phyloP scores from a whole-genome alignment of 1,140 invertebrate genomes.

The Listronotus oregonensis region DNA sequence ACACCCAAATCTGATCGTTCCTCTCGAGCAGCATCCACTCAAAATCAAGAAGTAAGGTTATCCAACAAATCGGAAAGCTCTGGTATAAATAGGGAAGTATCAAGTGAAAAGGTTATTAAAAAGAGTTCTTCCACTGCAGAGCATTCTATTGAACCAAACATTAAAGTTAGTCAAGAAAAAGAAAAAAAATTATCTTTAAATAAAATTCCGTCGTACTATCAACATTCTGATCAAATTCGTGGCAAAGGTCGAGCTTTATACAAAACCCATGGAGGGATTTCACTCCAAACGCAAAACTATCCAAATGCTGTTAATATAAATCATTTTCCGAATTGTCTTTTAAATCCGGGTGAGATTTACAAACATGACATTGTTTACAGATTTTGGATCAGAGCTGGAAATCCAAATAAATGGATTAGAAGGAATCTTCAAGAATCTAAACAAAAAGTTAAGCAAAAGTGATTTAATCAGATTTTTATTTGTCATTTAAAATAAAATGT shows the following conservation, averaged over 20 bases:
- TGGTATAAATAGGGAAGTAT: no score
- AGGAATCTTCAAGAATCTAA: constrained; percentile 28
- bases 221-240: constrained; percentile 52
- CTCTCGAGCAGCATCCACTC: neutral
- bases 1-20: no score
- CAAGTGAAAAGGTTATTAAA: neutral
- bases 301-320: constrained; percentile 80
- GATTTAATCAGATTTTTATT: no score
- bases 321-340: constrained; percentile 70
- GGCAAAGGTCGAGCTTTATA: constrained; percentile 73
- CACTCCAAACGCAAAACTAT: constrained; percentile 85
- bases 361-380: constrained; percentile 66
- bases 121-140: neutral
- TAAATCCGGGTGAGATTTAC: constrained; percentile 72
- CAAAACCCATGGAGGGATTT: constrained; percentile 74
- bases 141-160: neutral
- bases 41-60: neutral
- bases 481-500: no score
- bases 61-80: neutral
- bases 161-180: neutral
- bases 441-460: constrained; percentile 1
- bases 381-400: constrained; percentile 56
- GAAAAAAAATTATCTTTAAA: constrained; percentile 18
- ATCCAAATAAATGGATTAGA: constrained; percentile 46
- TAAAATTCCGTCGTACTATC: constrained; percentile 38